A percentile compares a stretch with the other conserved stretches of the same genome.
phyloP scores from a whole-genome alignment of 2,113 vertebrate genomes.

The Coturnix japonica region DNA sequence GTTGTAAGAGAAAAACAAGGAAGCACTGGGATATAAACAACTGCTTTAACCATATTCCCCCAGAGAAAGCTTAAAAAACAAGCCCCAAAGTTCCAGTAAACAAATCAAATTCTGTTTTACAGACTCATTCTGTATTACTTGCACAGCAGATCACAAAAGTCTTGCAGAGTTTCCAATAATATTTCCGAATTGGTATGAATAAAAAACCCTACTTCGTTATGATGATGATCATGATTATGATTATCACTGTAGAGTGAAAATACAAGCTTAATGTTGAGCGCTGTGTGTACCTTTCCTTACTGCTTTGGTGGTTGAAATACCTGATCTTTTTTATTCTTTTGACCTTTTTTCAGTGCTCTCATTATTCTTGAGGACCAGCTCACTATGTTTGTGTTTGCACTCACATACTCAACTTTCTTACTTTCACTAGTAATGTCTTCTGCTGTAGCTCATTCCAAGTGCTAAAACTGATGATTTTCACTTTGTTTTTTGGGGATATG shows the following conservation, averaged over 20 bases:
- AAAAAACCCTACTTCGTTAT: not conserved
- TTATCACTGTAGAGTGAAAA: not conserved
- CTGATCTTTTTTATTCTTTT: not conserved
- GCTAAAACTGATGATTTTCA: not conserved
- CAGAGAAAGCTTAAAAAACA: not conserved
- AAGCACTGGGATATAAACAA: not conserved
- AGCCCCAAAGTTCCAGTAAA: not conserved
- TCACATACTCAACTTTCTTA: not conserved
- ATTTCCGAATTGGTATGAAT: not conserved
- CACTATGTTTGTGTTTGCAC: no score
- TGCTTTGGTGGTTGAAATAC: not conserved
- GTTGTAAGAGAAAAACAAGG: not conserved
- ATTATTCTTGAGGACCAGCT: no score
- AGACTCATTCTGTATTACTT: not conserved
- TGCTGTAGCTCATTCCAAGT: not conserved
- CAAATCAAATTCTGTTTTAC: not conserved
- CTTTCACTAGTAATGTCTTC: not conserved
- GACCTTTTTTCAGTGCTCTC: not conserved
- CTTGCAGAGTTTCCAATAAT: not conserved
- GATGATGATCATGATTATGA: no score
- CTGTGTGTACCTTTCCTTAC: not conserved
- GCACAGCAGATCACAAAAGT: not conserved
- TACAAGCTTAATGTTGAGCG: not conserved
- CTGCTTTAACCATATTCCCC: not conserved
- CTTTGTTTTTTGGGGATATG: not conserved